Conservation (phyloP, 2,113 vertebrate genomes). For the Oxyruncus cristatus region DNA sequence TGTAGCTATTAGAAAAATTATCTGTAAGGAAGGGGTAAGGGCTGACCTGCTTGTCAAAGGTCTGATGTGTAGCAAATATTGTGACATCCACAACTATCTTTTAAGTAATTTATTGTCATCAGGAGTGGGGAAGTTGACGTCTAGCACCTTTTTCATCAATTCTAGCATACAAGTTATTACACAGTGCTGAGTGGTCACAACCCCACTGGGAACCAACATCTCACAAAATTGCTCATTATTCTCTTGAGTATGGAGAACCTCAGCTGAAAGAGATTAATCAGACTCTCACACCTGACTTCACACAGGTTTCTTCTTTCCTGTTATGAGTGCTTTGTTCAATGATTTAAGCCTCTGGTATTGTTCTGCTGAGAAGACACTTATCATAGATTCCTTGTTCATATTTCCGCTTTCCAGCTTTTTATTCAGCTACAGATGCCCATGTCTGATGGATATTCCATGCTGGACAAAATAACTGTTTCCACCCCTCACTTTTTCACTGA, state of each 20-base stretch:
- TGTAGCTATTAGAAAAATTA: background rate
- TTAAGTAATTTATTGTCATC: background rate
- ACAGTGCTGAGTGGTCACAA: background rate
- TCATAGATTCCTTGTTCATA: background rate
- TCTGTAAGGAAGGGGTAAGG: background rate
- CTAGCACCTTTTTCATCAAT: background rate
- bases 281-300: conserved; percentile 10
- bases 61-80: background rate
- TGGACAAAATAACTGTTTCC: background rate
- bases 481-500: background rate
- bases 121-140: background rate
- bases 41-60: background rate
- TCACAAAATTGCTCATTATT: conserved; percentile 30
- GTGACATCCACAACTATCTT: background rate
- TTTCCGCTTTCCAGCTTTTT: background rate
- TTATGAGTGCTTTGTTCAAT: background rate
- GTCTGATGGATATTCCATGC: background rate
- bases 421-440: background rate
- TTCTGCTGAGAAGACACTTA: background rate
- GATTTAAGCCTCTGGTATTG: background rate
- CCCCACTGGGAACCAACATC: background rate
- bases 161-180: background rate
- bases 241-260: conserved; percentile 3
- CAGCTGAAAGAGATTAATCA: conserved; percentile 27
- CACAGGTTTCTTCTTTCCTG: background rate